Evolutionary conservation across 2,797 vertebrate species (phyloP), one percentile per base, ranked within the genome.

Genomic region (Synaphobranchus kaupii): DNA sequence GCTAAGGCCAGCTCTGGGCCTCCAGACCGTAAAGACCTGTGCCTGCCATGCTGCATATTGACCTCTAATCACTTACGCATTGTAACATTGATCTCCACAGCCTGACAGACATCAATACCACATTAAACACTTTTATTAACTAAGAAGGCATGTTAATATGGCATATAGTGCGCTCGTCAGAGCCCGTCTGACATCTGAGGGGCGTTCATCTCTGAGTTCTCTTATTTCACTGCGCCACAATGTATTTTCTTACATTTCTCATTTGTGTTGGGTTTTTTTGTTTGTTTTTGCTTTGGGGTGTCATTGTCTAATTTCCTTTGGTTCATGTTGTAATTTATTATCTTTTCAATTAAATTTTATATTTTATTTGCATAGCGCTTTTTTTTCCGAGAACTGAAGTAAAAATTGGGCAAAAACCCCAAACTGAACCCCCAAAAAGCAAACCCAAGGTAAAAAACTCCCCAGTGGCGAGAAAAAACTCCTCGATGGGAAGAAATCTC

Each of bases 11-110:
- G 25, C 54, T 71, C 78, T 84, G 54, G 89, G 87, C 88, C 68
- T n/a, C 47, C 47, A 84, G 91, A 90, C 87, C 28, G 92, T 92
- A 88, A 89, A 88, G 90, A 85, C 86, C 86, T 60, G 48, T 6
- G 84, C 89, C 88, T 9, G 12, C 86, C 9, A 80, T 87, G 66
- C 68, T 54, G 58, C 34, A 17, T 89, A 89, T 78, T 89, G 63
- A 88, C 71, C 58, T 82, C 85, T 84, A 84, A 86, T 78, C 71
- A 86, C n/a, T 86, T 52, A 83, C 83, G 34, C 44, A 82, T 73
- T 85, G 68, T 63, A 66, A 20, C 83, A 84, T 83, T 83, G 85
- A 88, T 86, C 87, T 86, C 83, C 52, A 8, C 80, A 76, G 73
- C n/a, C 78, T 85, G 22, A 60, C 86, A 47, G 82, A 39, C 44